Evolutionary conservation across 2,113 vertebrate species (phyloP), one percentile per base, ranked within the genome.

Genomic region (Megaceryle maxima): DNA sequence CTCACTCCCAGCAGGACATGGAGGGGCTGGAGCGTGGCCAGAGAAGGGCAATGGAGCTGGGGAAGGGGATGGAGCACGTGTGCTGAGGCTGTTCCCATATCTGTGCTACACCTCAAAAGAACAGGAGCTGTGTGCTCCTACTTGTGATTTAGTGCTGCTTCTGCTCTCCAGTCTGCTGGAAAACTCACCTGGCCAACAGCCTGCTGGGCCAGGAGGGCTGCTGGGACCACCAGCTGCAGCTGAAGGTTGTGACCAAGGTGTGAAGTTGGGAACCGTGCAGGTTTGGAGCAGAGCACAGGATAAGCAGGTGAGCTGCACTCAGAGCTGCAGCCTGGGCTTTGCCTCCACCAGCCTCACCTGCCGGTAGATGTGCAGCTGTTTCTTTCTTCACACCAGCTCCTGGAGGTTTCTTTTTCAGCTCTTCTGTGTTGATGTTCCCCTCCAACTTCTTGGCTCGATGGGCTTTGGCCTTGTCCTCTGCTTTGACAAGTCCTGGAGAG

Each of bases 391-490:
- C 92, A 29, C 96, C 77, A 24, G 94, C 95, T 64, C 93, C 97
- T 4, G 53, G 76, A 77, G 89, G 96, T 93, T 98, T 99, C 95
- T 98, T 99, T 87, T 98, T 98, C 68, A 98, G 80, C 7, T 99
- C 99, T 43, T 99, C 99, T 0, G 46, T 85, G 91, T 95, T 96
- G 83, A 97, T 87, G 78, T 56, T 96, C 22, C 97, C 98, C 72
- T 99, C 98, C 85, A 98, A 28, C 96, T 98, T 99, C 97, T 99
- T 99, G 43, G 96, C 98, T 44, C 99, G 98, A 44, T 99, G 98
- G 21, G 98, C 98, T 93, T 99, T 99, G 7, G 99, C 98, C 87
- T 99, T 99, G 95, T 99, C 99, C 92, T 99, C 99, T 14, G 98
- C 98, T 96, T 99, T 99, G 83, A 98, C 98, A 69, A 99, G 98